Percentiles rank a stretch among this genome's conserved stretches.
Evolutionary conservation across 2,888 invertebrate species (phyloP).

Genomic region (Onthophagus sagittarius): DNA sequence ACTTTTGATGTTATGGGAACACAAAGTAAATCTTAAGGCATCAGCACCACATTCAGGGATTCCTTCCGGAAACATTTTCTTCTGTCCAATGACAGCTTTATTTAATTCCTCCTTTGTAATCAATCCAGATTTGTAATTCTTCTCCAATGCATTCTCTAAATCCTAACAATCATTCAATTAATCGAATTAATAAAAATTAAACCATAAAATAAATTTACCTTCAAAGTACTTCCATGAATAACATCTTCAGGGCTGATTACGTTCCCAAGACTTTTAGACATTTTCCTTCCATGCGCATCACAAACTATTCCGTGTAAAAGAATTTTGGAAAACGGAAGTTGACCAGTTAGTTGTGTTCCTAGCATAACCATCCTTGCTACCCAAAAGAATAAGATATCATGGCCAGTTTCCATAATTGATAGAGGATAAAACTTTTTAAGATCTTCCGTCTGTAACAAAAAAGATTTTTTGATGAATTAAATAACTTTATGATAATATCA

Average conservation of each 20-base stretch:
- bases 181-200: neutral
- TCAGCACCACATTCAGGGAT: slow-evolving; percentile 97
- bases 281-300: slow-evolving; percentile 97
- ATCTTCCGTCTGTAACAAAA: slow-evolving; percentile 54
- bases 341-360: slow-evolving; percentile 82
- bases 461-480: too few relatives aligned
- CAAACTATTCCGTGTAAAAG: slow-evolving; percentile 96
- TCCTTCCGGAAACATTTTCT: slow-evolving; percentile 67
- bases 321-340: slow-evolving; percentile 89
- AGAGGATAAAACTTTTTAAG: slow-evolving; percentile 68
- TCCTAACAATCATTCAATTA: slow-evolving; percentile 30
- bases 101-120: slow-evolving; percentile 43
- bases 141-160: slow-evolving; percentile 35
- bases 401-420: slow-evolving; percentile 90
- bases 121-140: slow-evolving; percentile 38
- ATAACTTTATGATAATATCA: neutral
- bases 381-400: slow-evolving; percentile 99
- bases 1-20: slow-evolving; percentile 48
- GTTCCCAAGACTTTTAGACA: slow-evolving; percentile 98
- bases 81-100: slow-evolving; percentile 49
- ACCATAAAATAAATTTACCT: slow-evolving; percentile 49
- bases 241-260: slow-evolving; percentile 97
- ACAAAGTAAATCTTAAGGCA: slow-evolving; percentile 76
- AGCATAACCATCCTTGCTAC: slow-evolving; percentile 99
- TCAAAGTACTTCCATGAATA: slow-evolving; percentile 78